Percentiles rank a stretch among this genome's conserved stretches.
Conservation (phyloP, 1,140 invertebrate species). For the Drosophila insularis region DNA sequence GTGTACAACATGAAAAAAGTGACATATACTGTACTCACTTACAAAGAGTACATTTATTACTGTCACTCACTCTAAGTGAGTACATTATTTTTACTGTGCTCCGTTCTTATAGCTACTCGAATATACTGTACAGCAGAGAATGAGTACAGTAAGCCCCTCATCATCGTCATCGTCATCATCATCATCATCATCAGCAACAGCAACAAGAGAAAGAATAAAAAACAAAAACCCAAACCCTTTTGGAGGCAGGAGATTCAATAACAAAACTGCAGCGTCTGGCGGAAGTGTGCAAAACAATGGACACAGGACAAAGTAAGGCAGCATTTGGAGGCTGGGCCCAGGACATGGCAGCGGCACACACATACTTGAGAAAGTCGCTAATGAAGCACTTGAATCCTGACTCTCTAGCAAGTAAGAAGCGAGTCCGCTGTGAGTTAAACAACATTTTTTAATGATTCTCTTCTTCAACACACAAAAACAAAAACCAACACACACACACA, state of each 20-base stretch:
- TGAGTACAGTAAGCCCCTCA: slow-evolving; percentile 38
- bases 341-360: slow-evolving; percentile 34
- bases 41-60: too few species aligned
- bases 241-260: slow-evolving; percentile 36
- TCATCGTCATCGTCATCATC: too few species aligned
- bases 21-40: too few species aligned
- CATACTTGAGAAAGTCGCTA: slow-evolving; percentile 78
- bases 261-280: slow-evolving; percentile 67
- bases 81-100: too few species aligned
- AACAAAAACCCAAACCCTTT: neutral
- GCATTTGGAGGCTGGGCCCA: slow-evolving; percentile 13
- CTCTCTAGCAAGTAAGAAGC: slow-evolving; percentile 18
- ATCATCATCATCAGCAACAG: neutral
- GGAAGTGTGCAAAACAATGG: slow-evolving; percentile 71
- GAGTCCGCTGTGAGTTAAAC: slow-evolving; percentile 54
- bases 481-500: slow-evolving; percentile 23
- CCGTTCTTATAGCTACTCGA: too few species aligned
- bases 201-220: neutral
- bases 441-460: slow-evolving; percentile 71
- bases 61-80: too few species aligned
- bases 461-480: slow-evolving; percentile 10
- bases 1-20: too few species aligned
- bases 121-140: too few species aligned
- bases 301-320: slow-evolving; percentile 10
- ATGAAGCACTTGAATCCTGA: slow-evolving; percentile 73